Percentiles rank a stretch among this genome's conserved stretches.
phyloP scores from a whole-genome alignment of 2,888 invertebrate genomes.

The Geophilus truncorum region DNA sequence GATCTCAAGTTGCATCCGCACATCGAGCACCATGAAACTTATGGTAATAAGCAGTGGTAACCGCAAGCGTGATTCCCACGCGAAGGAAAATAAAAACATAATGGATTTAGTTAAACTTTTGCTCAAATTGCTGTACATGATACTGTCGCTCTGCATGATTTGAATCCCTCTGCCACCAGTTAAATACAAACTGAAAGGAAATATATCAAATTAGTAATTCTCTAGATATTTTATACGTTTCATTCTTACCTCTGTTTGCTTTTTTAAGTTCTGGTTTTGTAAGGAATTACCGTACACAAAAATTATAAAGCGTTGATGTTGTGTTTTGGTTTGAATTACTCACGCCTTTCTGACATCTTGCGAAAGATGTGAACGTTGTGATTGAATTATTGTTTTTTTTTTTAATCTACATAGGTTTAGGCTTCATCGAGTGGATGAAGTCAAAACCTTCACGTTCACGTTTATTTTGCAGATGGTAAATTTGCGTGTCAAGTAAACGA shows the following conservation, averaged over 20 bases:
- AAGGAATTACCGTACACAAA: no score
- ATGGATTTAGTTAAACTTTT: slow-evolving; percentile 44
- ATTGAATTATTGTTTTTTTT: background rate
- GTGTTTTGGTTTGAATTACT: background rate
- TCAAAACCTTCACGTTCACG: background rate
- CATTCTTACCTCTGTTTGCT: background rate
- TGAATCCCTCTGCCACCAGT: no score
- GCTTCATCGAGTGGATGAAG: background rate
- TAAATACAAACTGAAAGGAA: background rate
- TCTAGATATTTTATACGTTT: background rate
- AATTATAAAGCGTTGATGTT: background rate
- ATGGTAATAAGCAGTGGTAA: slow-evolving; percentile 63
- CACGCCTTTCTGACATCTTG: background rate
- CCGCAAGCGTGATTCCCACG: slow-evolving; percentile 64
- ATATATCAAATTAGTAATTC: background rate
- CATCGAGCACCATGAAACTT: slow-evolving; percentile 62
- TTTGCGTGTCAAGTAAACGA: background rate
- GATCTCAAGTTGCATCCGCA: slow-evolving; percentile 63
- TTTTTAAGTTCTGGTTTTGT: no score
- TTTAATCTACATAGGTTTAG: background rate
- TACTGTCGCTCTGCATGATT: background rate
- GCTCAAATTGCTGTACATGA: slow-evolving; percentile 31
- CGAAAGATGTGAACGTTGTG: background rate
- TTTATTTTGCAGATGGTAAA: background rate
- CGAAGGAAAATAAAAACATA: slow-evolving; percentile 64